Conservation (phyloP, 2,113 vertebrate genomes). For the Petromus typicus region DNA sequence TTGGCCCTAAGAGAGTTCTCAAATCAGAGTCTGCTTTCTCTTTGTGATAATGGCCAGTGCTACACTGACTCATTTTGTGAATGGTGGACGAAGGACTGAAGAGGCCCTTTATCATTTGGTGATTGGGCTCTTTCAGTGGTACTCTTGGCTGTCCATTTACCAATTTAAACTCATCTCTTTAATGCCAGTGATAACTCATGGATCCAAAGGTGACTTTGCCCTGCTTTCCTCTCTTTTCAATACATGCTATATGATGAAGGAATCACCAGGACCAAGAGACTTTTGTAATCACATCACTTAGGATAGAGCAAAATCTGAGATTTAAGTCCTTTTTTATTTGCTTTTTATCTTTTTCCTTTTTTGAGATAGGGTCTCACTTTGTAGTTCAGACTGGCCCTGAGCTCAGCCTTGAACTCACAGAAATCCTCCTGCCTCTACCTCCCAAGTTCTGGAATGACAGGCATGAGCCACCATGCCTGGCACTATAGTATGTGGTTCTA, state of each 20-base stretch:
- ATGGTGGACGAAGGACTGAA: not conserved
- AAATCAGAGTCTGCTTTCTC: not conserved
- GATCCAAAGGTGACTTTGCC: not conserved
- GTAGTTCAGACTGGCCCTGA: not conserved
- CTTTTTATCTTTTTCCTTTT: not conserved
- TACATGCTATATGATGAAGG: not conserved
- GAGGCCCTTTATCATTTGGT: not conserved
- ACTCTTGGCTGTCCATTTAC: not conserved
- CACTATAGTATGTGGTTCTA: too few relatives aligned
- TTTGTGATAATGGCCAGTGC: not conserved
- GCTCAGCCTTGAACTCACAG: too few relatives aligned
- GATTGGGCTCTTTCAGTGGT: not conserved
- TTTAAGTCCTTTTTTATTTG: not conserved
- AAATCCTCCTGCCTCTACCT: too few relatives aligned
- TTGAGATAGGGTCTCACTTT: not conserved
- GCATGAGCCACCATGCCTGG: too few relatives aligned
- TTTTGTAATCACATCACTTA: not conserved
- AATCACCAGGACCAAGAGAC: not conserved
- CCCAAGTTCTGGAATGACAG: too few relatives aligned
- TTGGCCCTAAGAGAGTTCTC: not conserved
- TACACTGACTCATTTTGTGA: not conserved
- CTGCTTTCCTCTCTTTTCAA: not conserved
- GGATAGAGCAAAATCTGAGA: not conserved
- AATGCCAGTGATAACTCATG: not conserved
- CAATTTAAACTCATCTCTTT: not conserved